Evolutionary conservation across 37 sponge, comb jelly and placozoan genomes (phyloP), one percentile per base, ranked within the genome.

Genomic region (Spongilla lacustris): DNA sequence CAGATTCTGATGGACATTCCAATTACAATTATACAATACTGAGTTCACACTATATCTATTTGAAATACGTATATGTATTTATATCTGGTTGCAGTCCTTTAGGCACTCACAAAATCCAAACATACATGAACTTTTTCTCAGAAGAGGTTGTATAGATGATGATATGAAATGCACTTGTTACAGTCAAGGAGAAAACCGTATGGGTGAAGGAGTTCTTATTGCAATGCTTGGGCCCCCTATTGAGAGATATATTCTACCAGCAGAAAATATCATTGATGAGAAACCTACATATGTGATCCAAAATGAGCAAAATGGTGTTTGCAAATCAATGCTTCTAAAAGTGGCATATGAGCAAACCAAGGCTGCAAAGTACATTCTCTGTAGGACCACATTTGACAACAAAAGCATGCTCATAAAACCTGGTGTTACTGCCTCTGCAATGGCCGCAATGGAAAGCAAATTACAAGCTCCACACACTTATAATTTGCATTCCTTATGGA

Each of bases 401-500:
- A 13, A 1, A 1, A 58, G 58, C 19, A 58, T 58, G 58, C 21
- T 58, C 14, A 17, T 58, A 13, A 58, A 58, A 13, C 58, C 58
- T 19, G 58, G 58, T 58, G 58, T 58, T 17, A 58, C 58, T 19
- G 58, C 58, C 4, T 8, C 4, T 8, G 58, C 4, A 58, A 1
- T 58, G 58, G 58, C 58, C 19, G 4, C 12, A 58, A 17, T 58
- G 58, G 36, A 36, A 29, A 8, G 27, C 0, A 34, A 6, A 29
- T 0, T 3, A 11, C 8, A 25, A 32, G n/a, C 23, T n/a, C 35
- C 76, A 75, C 76, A 75, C 76, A n/a, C 33, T n/a, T 11, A 36
- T 38, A 41, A 34, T 38, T 34, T 4, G 9, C 79, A 79, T 66
- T 50, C 79, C 34, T n/a, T n/a, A 76, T 36, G 36, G 25, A 76